phyloP scores from a whole-genome alignment of 2,888 invertebrate genomes.

The Eutolmus rufibarbis region DNA sequence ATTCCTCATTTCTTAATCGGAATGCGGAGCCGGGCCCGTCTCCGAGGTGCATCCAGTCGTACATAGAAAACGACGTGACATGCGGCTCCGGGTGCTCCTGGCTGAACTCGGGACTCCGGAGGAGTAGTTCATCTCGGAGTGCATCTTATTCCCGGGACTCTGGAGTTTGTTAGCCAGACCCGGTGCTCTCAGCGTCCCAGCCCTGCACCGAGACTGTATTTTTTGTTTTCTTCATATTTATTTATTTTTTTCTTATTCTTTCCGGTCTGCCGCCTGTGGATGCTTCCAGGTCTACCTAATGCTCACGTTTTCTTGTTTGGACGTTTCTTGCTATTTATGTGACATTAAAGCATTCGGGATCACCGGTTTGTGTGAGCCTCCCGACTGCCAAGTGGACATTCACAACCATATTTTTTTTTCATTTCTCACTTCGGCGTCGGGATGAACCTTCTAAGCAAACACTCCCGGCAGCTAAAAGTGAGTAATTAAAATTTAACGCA shows the following conservation, averaged over 20 bases:
- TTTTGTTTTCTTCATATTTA: not conserved
- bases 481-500: conserved; percentile 34
- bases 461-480: not conserved
- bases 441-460: not conserved
- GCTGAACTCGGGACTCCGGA: not conserved
- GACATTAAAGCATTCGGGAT: conserved; percentile 2
- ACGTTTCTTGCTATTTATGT: not conserved
- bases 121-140: not conserved
- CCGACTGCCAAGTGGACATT: not conserved
- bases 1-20: conserved; percentile 30
- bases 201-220: not conserved
- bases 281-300: conserved; percentile 5
- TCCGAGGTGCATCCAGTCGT: not conserved
- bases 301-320: not conserved
- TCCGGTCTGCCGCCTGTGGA: not conserved
- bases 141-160: not conserved
- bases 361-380: not conserved
- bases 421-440: not conserved
- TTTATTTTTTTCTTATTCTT: not conserved
- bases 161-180: not conserved
- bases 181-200: not conserved
- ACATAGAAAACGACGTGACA: conserved; percentile 8
- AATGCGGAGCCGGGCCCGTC: not conserved
- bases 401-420: not conserved
- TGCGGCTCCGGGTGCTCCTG: not conserved